These are phyloP conservation scores for Drosophila macrospina DNA, from an alignment of 2,888 invertebrate genomes.

Conservation along the genomic window DNA sequence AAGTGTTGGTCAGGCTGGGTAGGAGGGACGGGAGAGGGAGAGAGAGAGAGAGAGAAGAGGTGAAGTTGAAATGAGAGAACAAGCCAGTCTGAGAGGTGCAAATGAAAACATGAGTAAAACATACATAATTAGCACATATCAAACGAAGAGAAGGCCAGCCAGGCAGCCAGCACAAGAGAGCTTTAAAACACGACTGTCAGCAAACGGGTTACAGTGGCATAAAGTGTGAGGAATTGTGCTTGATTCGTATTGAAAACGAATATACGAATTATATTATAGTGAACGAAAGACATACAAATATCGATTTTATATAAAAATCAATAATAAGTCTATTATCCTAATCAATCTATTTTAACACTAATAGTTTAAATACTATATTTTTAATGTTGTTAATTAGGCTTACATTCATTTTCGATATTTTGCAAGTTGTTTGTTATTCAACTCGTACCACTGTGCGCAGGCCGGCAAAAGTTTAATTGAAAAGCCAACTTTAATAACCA, in stretches of 20 bases:
- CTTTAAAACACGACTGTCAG: slow-evolving; percentile 26
- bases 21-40: background rate
- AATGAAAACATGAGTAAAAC: slow-evolving; percentile 33
- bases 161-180: slow-evolving; percentile 8
- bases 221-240: background rate
- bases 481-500: slow-evolving; percentile 73
- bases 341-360: no score
- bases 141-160: slow-evolving; percentile 50
- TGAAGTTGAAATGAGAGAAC: slow-evolving; percentile 9
- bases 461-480: slow-evolving; percentile 71
- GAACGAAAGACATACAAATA: no score
- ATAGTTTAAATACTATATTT: no score
- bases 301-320: no score
- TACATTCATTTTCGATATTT: no score
- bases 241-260: background rate
- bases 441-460: slow-evolving; percentile 57
- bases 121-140: slow-evolving; percentile 56
- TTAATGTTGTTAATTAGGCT: no score
- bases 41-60: background rate
- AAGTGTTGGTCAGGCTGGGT: slow-evolving; percentile 2
- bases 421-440: no score
- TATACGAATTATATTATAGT: background rate
- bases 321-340: no score
- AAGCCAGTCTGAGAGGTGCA: slow-evolving; percentile 17
- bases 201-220: slow-evolving; percentile 54